These are phyloP conservation scores for Drosophila atripex DNA, from an alignment of 2,888 invertebrate genomes.

Conservation along the genomic window DNA sequence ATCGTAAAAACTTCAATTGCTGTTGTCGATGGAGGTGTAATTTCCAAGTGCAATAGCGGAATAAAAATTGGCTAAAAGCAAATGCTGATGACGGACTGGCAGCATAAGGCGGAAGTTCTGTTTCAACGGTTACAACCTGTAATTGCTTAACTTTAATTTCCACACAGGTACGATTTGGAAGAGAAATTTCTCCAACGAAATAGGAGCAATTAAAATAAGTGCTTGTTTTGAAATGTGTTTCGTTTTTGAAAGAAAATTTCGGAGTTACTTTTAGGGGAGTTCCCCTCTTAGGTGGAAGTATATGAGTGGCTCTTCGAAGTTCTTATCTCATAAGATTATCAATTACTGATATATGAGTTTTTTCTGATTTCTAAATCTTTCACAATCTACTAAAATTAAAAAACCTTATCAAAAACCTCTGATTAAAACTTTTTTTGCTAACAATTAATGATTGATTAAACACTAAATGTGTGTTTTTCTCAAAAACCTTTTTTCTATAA, in stretches of 20 bases:
- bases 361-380: background rate
- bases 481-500: background rate
- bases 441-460: no score
- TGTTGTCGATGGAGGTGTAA: slow-evolving; percentile 35
- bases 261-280: background rate
- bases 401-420: background rate
- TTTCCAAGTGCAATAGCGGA: slow-evolving; percentile 25
- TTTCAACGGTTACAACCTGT: slow-evolving; percentile 13
- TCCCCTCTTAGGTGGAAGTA: background rate
- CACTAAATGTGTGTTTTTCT: no score
- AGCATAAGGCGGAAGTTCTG: slow-evolving; percentile 3
- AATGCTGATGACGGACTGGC: slow-evolving; percentile 36
- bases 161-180: background rate
- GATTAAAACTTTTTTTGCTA: background rate
- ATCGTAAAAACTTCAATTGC: slow-evolving; percentile 52
- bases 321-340: background rate
- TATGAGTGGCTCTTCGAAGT: background rate
- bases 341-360: background rate
- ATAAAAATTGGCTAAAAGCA: slow-evolving; percentile 13
- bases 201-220: background rate
- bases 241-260: no score
- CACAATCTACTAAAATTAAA: background rate
- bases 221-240: background rate
- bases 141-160: slow-evolving; percentile 31
- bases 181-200: background rate